phyloP scores from a whole-genome alignment of 2,888 invertebrate genomes.

The Xestia sexstrigata region DNA sequence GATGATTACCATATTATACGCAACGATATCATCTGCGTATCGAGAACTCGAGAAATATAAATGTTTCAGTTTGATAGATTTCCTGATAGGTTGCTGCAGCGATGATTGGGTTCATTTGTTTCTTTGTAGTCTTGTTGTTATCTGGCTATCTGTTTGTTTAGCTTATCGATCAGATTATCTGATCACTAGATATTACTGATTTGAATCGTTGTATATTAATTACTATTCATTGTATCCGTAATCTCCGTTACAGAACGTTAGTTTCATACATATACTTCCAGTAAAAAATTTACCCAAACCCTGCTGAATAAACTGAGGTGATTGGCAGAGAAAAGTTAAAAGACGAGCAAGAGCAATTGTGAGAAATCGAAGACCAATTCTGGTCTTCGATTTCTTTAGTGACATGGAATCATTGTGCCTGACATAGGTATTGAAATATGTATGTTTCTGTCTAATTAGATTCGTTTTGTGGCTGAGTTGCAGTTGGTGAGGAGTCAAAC shows the following conservation, averaged over 20 bases:
- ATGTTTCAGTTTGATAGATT: slow-evolving; percentile 15
- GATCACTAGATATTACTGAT: neutral
- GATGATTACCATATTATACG: slow-evolving; percentile 58
- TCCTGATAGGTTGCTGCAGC: neutral
- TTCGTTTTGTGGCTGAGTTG: neutral
- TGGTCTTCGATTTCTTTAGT: too few relatives aligned
- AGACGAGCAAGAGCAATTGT: neutral
- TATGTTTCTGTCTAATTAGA: too few relatives aligned
- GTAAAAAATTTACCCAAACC: too few relatives aligned
- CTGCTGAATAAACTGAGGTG: neutral
- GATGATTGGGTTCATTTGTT: neutral
- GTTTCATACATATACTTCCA: too few relatives aligned
- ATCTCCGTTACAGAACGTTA: neutral
- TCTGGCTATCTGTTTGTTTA: slow-evolving; percentile 1
- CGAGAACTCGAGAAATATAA: slow-evolving; percentile 25
- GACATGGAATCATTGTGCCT: too few relatives aligned
- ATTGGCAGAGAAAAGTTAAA: neutral
- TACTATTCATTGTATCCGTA: too few relatives aligned
- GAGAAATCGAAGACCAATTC: neutral
- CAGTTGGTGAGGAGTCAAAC: neutral
- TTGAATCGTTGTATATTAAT: neutral
- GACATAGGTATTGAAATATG: too few relatives aligned
- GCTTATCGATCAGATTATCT: neutral
- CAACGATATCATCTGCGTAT: slow-evolving; percentile 55
- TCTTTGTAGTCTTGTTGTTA: slow-evolving; percentile 13